Conservation (phyloP, 2,113 vertebrate genomes). For the Dasyornis broadbenti region DNA sequence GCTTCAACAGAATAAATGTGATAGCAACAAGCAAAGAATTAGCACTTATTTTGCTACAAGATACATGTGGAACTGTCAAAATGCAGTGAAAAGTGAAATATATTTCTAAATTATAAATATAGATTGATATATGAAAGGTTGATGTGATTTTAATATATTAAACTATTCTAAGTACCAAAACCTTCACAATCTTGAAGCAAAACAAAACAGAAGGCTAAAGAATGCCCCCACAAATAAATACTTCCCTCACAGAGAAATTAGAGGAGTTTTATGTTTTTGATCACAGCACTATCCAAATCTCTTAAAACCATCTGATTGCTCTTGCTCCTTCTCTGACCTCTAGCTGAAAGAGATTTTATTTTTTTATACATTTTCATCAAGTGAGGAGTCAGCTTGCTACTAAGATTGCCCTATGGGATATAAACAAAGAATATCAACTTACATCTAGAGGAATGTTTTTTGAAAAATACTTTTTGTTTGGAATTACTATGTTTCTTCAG, state of each 20-base stretch:
- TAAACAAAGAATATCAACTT: neutral
- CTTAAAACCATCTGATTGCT: neutral
- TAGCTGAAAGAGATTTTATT: conserved; percentile 1
- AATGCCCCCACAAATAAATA: neutral
- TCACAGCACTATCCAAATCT: neutral
- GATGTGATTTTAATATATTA: neutral
- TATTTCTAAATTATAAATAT: neutral
- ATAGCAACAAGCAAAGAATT: neutral
- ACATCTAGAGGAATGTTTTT: neutral
- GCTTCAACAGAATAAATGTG: neutral
- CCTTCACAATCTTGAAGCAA: neutral
- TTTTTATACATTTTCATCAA: neutral
- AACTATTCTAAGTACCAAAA: neutral
- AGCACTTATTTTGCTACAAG: neutral
- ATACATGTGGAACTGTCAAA: neutral
- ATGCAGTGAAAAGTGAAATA: neutral
- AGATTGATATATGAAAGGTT: neutral
- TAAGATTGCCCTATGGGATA: neutral
- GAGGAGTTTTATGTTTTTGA: neutral
- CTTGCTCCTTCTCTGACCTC: neutral
- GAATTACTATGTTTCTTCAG: neutral
- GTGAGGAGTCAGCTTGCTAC: conserved; percentile 7
- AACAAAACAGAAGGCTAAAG: neutral
- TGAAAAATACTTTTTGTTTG: conserved; percentile 21
- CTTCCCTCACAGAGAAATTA: neutral